A percentile compares a stretch with the other conserved stretches of the same genome.
Conservation (phyloP, 2,113 vertebrate genomes). For the Mixornis gularis region DNA sequence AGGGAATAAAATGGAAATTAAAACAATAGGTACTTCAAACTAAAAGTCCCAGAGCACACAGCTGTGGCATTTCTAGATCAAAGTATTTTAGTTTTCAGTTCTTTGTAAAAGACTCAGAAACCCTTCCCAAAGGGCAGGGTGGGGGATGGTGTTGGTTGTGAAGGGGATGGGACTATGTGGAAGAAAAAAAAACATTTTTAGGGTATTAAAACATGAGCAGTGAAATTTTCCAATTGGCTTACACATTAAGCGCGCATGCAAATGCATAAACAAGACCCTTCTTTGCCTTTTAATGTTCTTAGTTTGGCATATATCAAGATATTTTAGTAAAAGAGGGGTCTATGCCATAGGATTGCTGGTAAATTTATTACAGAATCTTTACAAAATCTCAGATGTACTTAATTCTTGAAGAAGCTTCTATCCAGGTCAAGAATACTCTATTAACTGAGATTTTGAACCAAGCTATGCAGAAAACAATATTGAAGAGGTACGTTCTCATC, state of each 20-base stretch:
- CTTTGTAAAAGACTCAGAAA: neutral
- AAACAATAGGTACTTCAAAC: neutral
- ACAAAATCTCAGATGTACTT: rapidly evolving
- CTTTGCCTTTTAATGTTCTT: neutral
- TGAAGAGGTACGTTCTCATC: neutral
- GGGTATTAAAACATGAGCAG: neutral
- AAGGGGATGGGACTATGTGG: rapidly evolving
- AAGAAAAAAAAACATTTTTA: neutral
- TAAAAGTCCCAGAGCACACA: neutral
- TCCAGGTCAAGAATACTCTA: neutral
- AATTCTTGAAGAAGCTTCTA: neutral
- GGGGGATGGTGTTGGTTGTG: rapidly evolving
- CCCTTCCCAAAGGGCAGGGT: rapidly evolving
- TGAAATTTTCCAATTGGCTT: neutral
- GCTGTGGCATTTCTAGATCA: neutral
- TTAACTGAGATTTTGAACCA: neutral
- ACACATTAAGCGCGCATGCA: neutral
- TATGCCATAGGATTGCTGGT: neutral
- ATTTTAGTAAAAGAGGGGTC: neutral
- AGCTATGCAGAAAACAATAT: neutral
- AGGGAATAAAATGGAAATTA: neutral
- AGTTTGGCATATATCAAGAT: neutral
- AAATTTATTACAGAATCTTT: neutral
- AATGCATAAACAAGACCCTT: neutral
- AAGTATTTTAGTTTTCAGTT: neutral